These are phyloP conservation scores for Ormyrus pomaceus DNA, from an alignment of 2,888 invertebrate genomes.

Conservation along the genomic window DNA sequence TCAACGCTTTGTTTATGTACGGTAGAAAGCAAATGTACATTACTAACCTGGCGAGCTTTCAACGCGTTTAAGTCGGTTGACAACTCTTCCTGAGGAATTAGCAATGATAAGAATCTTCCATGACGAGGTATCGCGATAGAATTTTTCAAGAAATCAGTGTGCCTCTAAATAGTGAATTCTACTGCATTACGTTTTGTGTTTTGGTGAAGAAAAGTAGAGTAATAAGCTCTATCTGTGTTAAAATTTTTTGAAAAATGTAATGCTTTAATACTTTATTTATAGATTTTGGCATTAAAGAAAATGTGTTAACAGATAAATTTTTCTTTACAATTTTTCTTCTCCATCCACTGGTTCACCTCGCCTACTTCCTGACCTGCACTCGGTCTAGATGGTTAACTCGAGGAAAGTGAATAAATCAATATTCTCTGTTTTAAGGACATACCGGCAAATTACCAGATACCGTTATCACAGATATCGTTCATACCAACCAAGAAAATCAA, in stretches of 20 bases:
- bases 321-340: conserved; percentile 61
- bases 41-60: conserved; percentile 71
- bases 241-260: conserved; percentile 41
- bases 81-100: conserved; percentile 71
- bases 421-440: conserved; percentile 55
- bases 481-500: conserved; percentile 58
- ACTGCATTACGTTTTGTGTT: conserved; percentile 35
- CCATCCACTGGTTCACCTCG: conserved; percentile 58
- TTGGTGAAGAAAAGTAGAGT: conserved; percentile 46
- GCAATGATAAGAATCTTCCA: conserved; percentile 68
- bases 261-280: conserved; percentile 17
- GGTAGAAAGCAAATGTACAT: conserved; percentile 61
- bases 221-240: conserved; percentile 26
- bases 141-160: conserved; percentile 45
- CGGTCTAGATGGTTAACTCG: conserved; percentile 57
- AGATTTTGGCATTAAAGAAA: conserved; percentile 11
- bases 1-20: conserved; percentile 50
- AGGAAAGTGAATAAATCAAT: conserved; percentile 60
- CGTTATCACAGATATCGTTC: conserved; percentile 53
- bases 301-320: conserved; percentile 44
- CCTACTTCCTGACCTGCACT: conserved; percentile 63
- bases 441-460: conserved; percentile 53
- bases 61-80: conserved; percentile 69
- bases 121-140: conserved; percentile 61
- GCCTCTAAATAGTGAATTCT: conserved; percentile 27